Evolutionary conservation across 2,888 invertebrate species (phyloP), one percentile per base, ranked within the genome.

Genomic region (Thymelicus sylvestris): DNA sequence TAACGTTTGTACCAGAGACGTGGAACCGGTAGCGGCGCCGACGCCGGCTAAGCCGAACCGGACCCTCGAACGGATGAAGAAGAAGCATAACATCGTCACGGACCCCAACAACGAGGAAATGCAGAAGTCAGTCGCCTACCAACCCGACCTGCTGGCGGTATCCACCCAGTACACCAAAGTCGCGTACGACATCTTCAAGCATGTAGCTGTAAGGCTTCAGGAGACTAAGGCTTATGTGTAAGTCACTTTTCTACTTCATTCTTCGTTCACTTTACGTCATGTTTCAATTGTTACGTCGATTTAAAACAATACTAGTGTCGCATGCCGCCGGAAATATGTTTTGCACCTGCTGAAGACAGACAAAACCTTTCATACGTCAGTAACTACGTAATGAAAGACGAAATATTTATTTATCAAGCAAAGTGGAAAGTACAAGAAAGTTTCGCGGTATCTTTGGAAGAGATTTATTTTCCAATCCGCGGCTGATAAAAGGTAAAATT

Each of bases 201-300:
- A 84, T 31, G 81, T 80, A 39, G 75, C 90, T 75, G 88, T 83
- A 68, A 81, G 82, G 1, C 74, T 93, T 44, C 92, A 93, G 74
- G 90, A 92, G 73, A 89, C 93, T 71, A 93, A 93, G 77, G 85
- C 89, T 13, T 94, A 91, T 80, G 90, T 90, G 95, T 95, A 71
- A 94, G 95, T 94, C 67, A 44, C 57, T 3, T 31, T 6, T 38
- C 4, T 44, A 12, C 10, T 44, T 44, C 41, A 8, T 44, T 44
- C 12, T 0, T 44, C 4, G 8, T 44, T 10, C 4, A 44, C 7
- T 10, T 44, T 4, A 44, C 44, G 10, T 44, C 8, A 7, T 8
- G 41, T 41, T 8, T 41, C 12, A 44, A 8, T 12, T 44, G 12
- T 44, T 44, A 44, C 7, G 6, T 12, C 44, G 12, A 44, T 44